These are phyloP conservation scores for Medauroidea extradentata DNA, from an alignment of 1,140 invertebrate species.

Conservation along the genomic window DNA sequence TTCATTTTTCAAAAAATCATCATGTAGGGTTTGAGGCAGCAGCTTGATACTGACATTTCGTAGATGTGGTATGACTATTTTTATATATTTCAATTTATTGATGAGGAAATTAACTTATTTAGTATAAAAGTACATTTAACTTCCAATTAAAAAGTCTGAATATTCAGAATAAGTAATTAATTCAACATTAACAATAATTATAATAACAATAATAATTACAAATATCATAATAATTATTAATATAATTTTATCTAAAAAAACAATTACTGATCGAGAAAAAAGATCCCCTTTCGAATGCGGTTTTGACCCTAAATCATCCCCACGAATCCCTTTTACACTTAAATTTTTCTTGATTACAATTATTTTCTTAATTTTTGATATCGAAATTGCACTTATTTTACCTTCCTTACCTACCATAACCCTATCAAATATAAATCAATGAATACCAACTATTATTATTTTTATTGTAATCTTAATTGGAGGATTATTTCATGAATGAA, in stretches of 20 bases:
- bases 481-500: slow-evolving; percentile 57
- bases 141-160: slow-evolving; percentile 61
- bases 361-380: slow-evolving; percentile 63
- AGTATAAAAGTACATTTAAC: slow-evolving; percentile 62
- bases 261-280: slow-evolving; percentile 52
- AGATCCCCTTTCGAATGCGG: slow-evolving; percentile 56
- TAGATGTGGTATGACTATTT: slow-evolving; percentile 69
- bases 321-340: slow-evolving; percentile 52
- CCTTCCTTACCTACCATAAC: slow-evolving; percentile 45
- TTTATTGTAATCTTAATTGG: slow-evolving; percentile 52
- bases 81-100: slow-evolving; percentile 62
- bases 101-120: slow-evolving; percentile 60
- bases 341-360: slow-evolving; percentile 58
- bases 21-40: slow-evolving; percentile 66
- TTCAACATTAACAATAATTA: slow-evolving; percentile 36
- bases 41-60: slow-evolving; percentile 71
- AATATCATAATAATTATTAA: slow-evolving; percentile 47
- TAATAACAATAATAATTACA: slow-evolving; percentile 41
- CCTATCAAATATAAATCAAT: slow-evolving; percentile 40
- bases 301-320: slow-evolving; percentile 51
- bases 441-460: slow-evolving; percentile 41
- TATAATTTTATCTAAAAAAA: slow-evolving; percentile 50
- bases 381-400: slow-evolving; percentile 55
- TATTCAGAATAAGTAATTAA: slow-evolving; percentile 48
- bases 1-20: slow-evolving; percentile 55